A percentile compares a stretch with the other conserved stretches of the same genome.
Evolutionary conservation across 2,113 vertebrate species (phyloP).

Genomic region (Eonycteris spelaea): DNA sequence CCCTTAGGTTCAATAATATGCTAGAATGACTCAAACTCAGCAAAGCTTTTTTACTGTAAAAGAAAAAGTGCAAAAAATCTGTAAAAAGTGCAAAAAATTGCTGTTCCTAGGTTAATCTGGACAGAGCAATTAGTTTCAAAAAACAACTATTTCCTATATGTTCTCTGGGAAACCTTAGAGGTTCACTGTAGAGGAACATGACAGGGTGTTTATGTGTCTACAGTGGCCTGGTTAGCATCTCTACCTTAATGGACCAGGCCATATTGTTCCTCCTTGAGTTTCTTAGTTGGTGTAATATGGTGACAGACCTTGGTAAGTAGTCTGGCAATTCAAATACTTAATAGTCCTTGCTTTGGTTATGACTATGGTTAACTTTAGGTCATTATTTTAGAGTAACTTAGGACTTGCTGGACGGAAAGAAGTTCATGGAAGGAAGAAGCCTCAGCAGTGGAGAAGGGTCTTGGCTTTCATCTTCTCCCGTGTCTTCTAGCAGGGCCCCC

Average conservation of each 20-base stretch:
- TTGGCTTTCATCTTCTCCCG: not conserved
- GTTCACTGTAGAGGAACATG: not conserved
- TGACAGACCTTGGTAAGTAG: not conserved
- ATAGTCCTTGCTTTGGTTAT: not conserved
- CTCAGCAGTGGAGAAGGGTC: not conserved
- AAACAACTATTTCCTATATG: not conserved
- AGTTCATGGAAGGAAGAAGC: not conserved
- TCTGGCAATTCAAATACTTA: not conserved
- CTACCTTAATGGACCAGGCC: not conserved
- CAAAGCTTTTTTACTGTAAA: not conserved
- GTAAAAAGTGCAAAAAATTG: not conserved
- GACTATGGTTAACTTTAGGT: not conserved
- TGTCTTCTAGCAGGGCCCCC: conserved; percentile 72
- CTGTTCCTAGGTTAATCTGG: not conserved
- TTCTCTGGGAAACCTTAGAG: not conserved
- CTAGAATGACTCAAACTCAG: not conserved
- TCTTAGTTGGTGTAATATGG: not conserved
- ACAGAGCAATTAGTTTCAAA: not conserved
- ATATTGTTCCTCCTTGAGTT: not conserved
- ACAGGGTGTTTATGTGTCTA: not conserved
- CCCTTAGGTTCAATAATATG: not conserved
- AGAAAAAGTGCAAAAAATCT: not conserved
- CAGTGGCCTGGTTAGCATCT: not conserved
- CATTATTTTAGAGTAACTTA: not conserved
- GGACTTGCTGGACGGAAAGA: not conserved